These are phyloP conservation scores for Danionella cerebrum DNA, from an alignment of 2,113 vertebrate genomes.

Conservation along the genomic window DNA sequence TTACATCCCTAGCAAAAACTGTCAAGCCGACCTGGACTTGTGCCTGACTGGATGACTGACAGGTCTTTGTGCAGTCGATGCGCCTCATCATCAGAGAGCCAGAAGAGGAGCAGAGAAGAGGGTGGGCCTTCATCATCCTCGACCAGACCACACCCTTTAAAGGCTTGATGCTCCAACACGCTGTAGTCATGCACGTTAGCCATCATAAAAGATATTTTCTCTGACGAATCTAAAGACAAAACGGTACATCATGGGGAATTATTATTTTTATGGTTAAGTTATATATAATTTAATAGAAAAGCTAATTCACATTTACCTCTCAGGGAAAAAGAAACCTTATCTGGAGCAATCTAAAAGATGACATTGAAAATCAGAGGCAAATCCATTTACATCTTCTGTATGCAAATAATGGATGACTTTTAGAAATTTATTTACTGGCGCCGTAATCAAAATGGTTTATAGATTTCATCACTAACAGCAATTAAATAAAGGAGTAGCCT, in stretches of 20 bases:
- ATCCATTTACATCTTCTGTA: too few relatives aligned
- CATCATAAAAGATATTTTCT: neutral
- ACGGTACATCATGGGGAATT: too few relatives aligned
- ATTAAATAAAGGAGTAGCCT: neutral
- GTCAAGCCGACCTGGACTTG: slow-evolving; percentile 22
- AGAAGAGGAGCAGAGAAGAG: slow-evolving; percentile 27
- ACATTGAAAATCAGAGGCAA: slow-evolving; percentile 23
- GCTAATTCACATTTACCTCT: slow-evolving; percentile 70
- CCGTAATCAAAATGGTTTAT: neutral
- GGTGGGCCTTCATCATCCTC: slow-evolving; percentile 5
- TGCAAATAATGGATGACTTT: too few relatives aligned
- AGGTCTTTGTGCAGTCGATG: slow-evolving; percentile 17
- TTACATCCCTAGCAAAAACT: too few relatives aligned
- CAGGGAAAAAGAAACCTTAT: slow-evolving; percentile 73
- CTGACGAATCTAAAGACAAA: neutral
- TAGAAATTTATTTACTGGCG: too few relatives aligned
- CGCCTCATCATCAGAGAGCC: slow-evolving; percentile 27
- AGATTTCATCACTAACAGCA: neutral
- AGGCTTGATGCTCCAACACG: slow-evolving; percentile 11
- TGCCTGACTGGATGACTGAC: slow-evolving; percentile 7
- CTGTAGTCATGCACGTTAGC: slow-evolving; percentile 26
- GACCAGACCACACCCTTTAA: slow-evolving; percentile 7
- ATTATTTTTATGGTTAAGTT: too few relatives aligned
- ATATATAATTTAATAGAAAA: too few relatives aligned
- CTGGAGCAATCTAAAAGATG: slow-evolving; percentile 66